Evolutionary conservation across 2,888 invertebrate species (phyloP), one percentile per base, ranked within the genome.

Genomic region (Caenorhabditis wallacei): DNA sequence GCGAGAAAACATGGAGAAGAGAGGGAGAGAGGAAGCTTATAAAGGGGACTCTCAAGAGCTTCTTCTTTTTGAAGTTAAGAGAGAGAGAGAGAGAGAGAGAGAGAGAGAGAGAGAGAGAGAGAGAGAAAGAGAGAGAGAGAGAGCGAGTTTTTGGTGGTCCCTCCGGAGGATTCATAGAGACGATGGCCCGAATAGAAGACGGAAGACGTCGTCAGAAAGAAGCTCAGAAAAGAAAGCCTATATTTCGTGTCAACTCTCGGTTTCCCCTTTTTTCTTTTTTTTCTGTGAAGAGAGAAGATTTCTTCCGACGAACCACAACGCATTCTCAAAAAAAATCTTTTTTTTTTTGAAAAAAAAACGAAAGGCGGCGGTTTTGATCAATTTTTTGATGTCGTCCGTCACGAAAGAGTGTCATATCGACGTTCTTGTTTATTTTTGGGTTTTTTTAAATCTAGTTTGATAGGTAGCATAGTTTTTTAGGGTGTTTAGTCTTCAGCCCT

Each of bases 301-400:
- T 51, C 59, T 61, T 71, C 71, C 71, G 56, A 63, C 53, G 61
- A 72, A 63, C 61, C 61, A 63, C 51, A 75, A 57, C 53, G 48
- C 66, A 66, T 66, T 66, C 57, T 66, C 46, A 4, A 24, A 46
- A 40, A 40, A 8, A n/a, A n/a, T n/a, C 30, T 43, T 11, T 57
- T 57, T 51, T 51, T 46, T 46, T 24, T 24, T 11, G 3, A 54
- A 56, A 64, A 64, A 30, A 71, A 46, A 71, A 53, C 37, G 30
- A 37, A 16, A 20, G 22, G 22, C 24, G 59, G 68, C 76, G 69
- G 53, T 68, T 69, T 69, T 69, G 76, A 76, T 69, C 69, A 76
- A 69, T 76, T 76, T 68, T 64, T 74, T 74, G 74, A 74, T 64
- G 74, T 53, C 66, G 66, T 66, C 66, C 46, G 64, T 64, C 64